Percentiles rank a stretch among this genome's conserved stretches.
Evolutionary conservation across 2,888 invertebrate genomes (phyloP).

Genomic region (Physocephala rufipes): DNA sequence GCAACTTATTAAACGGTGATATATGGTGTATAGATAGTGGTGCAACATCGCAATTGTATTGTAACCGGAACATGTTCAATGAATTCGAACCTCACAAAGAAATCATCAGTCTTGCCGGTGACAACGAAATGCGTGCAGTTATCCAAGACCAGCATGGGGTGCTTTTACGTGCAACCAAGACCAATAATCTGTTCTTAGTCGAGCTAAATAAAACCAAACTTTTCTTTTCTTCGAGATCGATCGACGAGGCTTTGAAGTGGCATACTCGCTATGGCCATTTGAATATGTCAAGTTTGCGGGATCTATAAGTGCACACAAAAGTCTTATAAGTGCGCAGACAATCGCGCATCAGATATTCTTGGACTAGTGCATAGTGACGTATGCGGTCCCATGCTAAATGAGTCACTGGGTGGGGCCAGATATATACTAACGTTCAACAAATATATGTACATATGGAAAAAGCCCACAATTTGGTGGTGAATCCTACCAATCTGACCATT

Average conservation of each 20-base stretch:
- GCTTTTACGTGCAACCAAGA: constrained; percentile 8
- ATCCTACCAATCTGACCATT: no score
- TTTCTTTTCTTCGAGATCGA: constrained; percentile 15
- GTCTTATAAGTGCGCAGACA: constrained; percentile 21
- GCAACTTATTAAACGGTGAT: background rate
- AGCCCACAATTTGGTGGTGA: no score
- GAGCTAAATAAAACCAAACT: constrained; percentile 12
- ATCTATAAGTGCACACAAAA: constrained; percentile 32
- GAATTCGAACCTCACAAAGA: constrained; percentile 27
- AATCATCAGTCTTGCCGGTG: constrained; percentile 29
- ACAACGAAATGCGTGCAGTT: constrained; percentile 27
- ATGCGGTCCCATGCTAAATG: constrained; percentile 35
- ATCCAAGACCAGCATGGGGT: constrained; percentile 4
- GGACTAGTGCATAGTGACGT: constrained; percentile 31
- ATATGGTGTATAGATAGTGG: constrained; percentile 39
- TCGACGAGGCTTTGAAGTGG: constrained; percentile 27
- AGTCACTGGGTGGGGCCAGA: constrained; percentile 20
- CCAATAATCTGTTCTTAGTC: constrained; percentile 12
- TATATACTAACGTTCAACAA: constrained; percentile 19
- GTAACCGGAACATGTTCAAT: constrained; percentile 29
- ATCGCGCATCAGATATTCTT: constrained; percentile 16
- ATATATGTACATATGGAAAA: no score
- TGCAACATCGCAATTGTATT: constrained; percentile 37
- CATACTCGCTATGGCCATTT: constrained; percentile 29
- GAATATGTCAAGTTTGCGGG: constrained; percentile 22